phyloP scores from a whole-genome alignment of 1,140 invertebrate genomes.

The Drosophila cardini region DNA sequence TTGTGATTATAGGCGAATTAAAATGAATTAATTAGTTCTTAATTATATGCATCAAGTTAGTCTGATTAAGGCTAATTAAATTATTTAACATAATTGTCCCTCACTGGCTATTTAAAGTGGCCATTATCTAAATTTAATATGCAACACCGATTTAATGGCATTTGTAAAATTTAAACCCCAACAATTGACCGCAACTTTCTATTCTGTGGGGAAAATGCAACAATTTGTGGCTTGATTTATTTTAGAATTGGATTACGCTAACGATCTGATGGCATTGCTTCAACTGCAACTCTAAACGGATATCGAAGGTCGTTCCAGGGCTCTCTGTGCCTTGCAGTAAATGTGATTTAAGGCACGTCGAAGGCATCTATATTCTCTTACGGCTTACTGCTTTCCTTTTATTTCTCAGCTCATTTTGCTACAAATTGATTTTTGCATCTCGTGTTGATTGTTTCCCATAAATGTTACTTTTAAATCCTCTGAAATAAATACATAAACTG shows the following conservation, averaged over 20 bases:
- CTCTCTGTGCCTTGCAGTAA: not conserved
- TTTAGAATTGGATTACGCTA: constrained; percentile 18
- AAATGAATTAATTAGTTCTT: constrained; percentile 34
- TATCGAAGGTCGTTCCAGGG: not conserved
- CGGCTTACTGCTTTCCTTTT: not conserved
- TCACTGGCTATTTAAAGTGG: not conserved
- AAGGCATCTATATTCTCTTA: not conserved
- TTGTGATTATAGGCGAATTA: constrained; percentile 24
- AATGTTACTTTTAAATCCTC: too few relatives aligned
- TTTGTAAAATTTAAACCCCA: not conserved
- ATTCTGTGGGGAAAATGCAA: not conserved
- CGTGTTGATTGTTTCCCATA: too few relatives aligned
- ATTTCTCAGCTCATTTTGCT: not conserved
- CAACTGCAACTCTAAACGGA: not conserved
- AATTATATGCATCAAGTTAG: not conserved
- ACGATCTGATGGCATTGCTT: constrained; percentile 7
- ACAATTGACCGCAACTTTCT: constrained; percentile 12
- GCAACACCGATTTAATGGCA: not conserved
- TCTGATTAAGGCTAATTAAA: constrained; percentile 25
- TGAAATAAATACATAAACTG: too few relatives aligned
- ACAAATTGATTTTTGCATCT: not conserved
- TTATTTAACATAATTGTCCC: constrained; percentile 3
- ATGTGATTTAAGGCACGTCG: constrained; percentile 1
- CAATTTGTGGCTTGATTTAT: constrained; percentile 23
- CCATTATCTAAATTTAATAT: not conserved